Evolutionary conservation across 2,797 vertebrate genomes (phyloP).

Genomic region (Peromyscus nudipes): DNA sequence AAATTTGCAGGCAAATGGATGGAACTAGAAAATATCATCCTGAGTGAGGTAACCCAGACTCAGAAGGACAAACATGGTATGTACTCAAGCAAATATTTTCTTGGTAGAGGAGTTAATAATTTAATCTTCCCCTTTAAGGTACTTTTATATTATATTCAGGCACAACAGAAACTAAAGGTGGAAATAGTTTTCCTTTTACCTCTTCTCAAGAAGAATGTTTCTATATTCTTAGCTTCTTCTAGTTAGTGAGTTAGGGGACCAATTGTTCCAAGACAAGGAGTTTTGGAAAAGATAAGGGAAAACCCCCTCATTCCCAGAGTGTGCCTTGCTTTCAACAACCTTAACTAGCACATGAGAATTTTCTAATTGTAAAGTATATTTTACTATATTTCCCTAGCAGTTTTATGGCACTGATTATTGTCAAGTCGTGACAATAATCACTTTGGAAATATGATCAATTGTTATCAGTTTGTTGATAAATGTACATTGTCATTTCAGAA

Average conservation of each 20-base stretch:
- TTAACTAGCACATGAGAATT: background rate
- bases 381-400: background rate
- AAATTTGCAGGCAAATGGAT: no score
- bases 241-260: background rate
- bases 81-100: background rate
- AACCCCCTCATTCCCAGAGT: background rate
- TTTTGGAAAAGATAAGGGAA: background rate
- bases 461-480: background rate
- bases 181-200: background rate
- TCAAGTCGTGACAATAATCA: background rate
- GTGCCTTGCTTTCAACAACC: background rate
- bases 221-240: background rate
- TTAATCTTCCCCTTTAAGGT: background rate
- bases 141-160: background rate
- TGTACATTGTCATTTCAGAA: constrained; percentile 5
- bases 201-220: background rate
- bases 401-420: constrained; percentile 23
- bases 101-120: background rate
- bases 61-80: no score
- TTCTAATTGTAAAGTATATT: background rate
- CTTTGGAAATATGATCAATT: constrained; percentile 28
- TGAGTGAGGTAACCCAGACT: no score
- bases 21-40: no score
- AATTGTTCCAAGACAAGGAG: background rate
- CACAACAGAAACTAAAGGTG: background rate